Base-by-base conservation (phyloP, 2,113 vertebrate species). In the Blennius ocellaris region DNA sequence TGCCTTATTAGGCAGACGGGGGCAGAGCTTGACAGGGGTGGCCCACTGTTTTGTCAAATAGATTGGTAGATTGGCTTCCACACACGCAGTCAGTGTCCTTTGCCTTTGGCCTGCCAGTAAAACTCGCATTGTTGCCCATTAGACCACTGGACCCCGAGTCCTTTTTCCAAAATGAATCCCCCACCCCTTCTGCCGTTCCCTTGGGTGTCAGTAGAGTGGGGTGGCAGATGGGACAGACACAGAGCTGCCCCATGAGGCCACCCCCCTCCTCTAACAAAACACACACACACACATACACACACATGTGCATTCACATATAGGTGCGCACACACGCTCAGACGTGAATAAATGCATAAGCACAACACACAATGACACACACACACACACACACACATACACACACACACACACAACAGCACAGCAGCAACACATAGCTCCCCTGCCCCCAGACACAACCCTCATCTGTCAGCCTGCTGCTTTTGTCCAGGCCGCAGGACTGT, bases 171-270 rank as follows among this genome's bases (percentile, higher is more conserved):
- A 92, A 93, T 87, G 60, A 91, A 81, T 79, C 84, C 83, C 81
- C 87, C 88, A 81, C 80, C 78, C 87, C 80, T 85, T 82, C 78
- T 92, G 87, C 78, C 86, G 76, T 89, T 94, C 93, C 93, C 93
- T 59, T 89, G 93, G 93, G 94, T 92, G 82, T 93, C 90, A 90
- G 89, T 86, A 92, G 93, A 93, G 93, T 92, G 90, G 88, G 91
- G 89, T 92, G 92, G 91, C 93, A 94, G 93, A 94, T 94, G 94
- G 94, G 91, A 90, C 85, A 90, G 92, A 93, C 92, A 93, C 89
- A 91, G 88, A 92, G 89, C 84, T 81, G 86, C 92, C 93, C 92
- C 94, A 78, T 84, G 92, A 92, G 92, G 91, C 85, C 65, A 6
- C 67, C 17, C 44, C 61, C 45, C 47, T 14, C 43, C 63, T 68